Conservation (phyloP, 2,888 invertebrate species). For the Sepiola atlantica region DNA sequence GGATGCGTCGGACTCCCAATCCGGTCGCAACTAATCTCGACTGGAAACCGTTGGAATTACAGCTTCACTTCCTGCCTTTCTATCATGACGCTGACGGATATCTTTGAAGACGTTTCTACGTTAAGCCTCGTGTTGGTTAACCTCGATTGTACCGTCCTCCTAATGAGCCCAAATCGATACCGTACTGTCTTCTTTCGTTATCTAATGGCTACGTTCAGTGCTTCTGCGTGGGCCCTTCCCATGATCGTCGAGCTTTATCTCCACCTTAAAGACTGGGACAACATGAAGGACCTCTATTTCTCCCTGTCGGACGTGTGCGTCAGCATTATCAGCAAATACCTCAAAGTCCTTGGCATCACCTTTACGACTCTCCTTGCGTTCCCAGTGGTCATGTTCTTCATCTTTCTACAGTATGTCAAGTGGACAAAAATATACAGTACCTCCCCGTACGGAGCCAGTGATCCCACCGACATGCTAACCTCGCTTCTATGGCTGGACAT, state of each 20-base stretch:
- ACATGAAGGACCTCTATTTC: background rate
- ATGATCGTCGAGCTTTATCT: background rate
- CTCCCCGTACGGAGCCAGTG: background rate
- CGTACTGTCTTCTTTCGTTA: background rate
- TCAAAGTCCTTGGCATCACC: background rate
- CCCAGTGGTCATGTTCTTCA: background rate
- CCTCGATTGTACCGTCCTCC: background rate
- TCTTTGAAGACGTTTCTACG: conserved; percentile 42
- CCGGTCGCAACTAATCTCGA: background rate
- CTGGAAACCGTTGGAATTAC: conserved; percentile 39
- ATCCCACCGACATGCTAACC: background rate
- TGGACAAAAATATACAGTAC: background rate
- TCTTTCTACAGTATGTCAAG: conserved; percentile 24
- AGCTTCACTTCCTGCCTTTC: background rate
- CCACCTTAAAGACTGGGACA: conserved; percentile 39
- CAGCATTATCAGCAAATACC: conserved; percentile 1
- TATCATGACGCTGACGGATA: conserved; percentile 14
- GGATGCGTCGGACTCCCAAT: background rate
- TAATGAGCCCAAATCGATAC: background rate
- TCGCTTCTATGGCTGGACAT: conserved; percentile 15
- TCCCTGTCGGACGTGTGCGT: background rate
- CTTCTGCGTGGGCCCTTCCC: background rate
- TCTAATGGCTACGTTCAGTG: background rate
- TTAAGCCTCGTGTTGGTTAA: background rate
- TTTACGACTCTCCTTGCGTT: background rate